Conservation (phyloP, 2,888 invertebrate species). For the Bunonema sp. region DNA sequence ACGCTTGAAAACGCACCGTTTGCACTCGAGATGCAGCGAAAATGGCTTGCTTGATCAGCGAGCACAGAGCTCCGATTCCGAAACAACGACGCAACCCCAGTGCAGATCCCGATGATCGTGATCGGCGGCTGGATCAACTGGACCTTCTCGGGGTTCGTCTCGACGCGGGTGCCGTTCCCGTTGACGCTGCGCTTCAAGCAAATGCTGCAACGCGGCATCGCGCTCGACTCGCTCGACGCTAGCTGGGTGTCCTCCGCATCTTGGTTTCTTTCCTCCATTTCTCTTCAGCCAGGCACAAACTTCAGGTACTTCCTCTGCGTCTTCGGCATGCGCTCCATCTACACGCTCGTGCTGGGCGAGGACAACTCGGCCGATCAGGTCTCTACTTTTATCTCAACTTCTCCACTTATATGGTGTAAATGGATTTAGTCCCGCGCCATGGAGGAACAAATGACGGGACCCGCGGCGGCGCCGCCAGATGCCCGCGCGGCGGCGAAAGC, state of each 20-base stretch:
- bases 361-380: slow-evolving; percentile 62
- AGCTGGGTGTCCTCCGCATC: slow-evolving; percentile 94
- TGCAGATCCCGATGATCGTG: slow-evolving; percentile 63
- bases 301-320: slow-evolving; percentile 99
- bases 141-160: slow-evolving; percentile 98
- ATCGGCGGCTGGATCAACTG: slow-evolving; percentile 99
- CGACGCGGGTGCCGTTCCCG: slow-evolving; percentile 98
- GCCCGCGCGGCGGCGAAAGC: slow-evolving; percentile 95
- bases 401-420: neutral
- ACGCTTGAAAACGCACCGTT: too few relatives aligned
- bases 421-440: slow-evolving; percentile 64
- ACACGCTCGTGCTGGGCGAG: slow-evolving; percentile 85
- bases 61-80: too few relatives aligned
- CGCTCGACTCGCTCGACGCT: slow-evolving; percentile 80
- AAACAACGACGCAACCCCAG: too few relatives aligned
- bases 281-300: too few relatives aligned
- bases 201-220: slow-evolving; percentile 94
- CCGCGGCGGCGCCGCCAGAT: slow-evolving; percentile 89
- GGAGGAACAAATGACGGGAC: slow-evolving; percentile 87
- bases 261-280: too few relatives aligned
- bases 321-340: slow-evolving; percentile 89
- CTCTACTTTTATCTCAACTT: neutral
- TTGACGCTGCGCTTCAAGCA: slow-evolving; percentile 92
- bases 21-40: too few relatives aligned
- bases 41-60: too few relatives aligned